Evolutionary conservation across 35 echinoderm and acorn worm species (phyloP).

Genomic region (Nesometra sesokonis): DNA sequence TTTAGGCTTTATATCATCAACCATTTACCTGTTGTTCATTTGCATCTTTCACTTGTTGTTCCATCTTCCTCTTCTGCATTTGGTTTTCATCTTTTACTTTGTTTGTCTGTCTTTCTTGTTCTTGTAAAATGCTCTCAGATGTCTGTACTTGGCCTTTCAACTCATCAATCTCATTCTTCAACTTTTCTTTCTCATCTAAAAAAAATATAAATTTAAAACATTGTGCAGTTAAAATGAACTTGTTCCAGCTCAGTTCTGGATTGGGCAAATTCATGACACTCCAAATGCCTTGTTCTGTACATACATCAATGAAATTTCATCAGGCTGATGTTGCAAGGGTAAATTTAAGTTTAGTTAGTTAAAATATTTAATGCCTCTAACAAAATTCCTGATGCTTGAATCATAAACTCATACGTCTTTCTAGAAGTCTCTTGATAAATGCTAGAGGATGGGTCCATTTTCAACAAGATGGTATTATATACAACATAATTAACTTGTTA

Average conservation of each 20-base stretch:
- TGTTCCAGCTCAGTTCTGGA: background rate
- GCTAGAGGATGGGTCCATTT: too few relatives aligned
- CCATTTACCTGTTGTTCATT: constrained; percentile 1
- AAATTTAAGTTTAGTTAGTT: too few relatives aligned
- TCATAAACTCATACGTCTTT: too few relatives aligned
- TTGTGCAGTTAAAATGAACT: background rate
- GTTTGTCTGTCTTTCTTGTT: constrained; percentile 46
- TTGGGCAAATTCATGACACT: background rate
- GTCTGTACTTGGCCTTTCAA: constrained; percentile 43
- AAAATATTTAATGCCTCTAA: too few relatives aligned
- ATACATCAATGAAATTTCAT: too few relatives aligned
- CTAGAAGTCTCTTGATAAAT: too few relatives aligned
- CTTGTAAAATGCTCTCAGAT: constrained; percentile 9
- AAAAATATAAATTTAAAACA: background rate
- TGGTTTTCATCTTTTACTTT: constrained; percentile 41
- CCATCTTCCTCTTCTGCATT: constrained; percentile 21
- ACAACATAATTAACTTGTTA: too few relatives aligned
- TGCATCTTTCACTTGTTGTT: constrained; percentile 39
- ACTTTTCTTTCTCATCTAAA: constrained; percentile 56
- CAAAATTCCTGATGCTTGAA: too few relatives aligned
- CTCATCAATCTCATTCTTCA: constrained; percentile 51
- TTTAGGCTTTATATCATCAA: too few relatives aligned
- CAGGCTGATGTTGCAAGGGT: too few relatives aligned
- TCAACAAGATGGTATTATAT: too few relatives aligned
- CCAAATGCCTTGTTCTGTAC: too few relatives aligned